Conservation (phyloP, 2,797 vertebrate species). For the Cirrhinus molitorella region DNA sequence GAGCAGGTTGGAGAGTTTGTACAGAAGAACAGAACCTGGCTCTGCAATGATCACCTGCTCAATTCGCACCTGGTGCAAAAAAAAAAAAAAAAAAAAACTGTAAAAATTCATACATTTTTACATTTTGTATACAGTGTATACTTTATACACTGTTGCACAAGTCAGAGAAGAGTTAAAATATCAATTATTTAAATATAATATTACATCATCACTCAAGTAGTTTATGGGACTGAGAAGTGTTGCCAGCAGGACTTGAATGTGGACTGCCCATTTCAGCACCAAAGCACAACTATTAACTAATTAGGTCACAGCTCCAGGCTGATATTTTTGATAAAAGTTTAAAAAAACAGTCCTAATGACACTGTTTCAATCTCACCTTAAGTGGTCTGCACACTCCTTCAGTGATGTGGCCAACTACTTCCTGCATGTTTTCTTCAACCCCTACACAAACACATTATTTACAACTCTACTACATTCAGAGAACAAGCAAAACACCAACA, state of each 20-base stretch:
- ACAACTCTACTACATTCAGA: not conserved
- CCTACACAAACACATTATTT: constrained; percentile 72
- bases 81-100: not conserved
- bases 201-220: not conserved
- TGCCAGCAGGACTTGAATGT: not conserved
- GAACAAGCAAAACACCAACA: not conserved
- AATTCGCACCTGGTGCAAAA: constrained; percentile 88
- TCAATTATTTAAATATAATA: not conserved
- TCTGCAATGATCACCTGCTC: constrained; percentile 97
- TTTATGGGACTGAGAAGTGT: not conserved
- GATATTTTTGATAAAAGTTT: not conserved
- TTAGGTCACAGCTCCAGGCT: not conserved
- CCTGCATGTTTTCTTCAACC: constrained; percentile 93
- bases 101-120: too few species aligned
- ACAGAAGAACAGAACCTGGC: constrained; percentile 94
- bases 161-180: not conserved
- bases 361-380: constrained; percentile 81
- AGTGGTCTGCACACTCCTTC: constrained; percentile 97
- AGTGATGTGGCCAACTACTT: constrained; percentile 96
- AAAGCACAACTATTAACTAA: not conserved
- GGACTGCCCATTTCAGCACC: not conserved
- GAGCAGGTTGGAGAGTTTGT: constrained; percentile 97
- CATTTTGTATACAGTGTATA: too few species aligned
- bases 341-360: not conserved
- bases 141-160: too few species aligned